Percentiles rank a stretch among this genome's conserved stretches.
Evolutionary conservation across 2,113 vertebrate genomes (phyloP).

Genomic region (Raphicerus campestris): DNA sequence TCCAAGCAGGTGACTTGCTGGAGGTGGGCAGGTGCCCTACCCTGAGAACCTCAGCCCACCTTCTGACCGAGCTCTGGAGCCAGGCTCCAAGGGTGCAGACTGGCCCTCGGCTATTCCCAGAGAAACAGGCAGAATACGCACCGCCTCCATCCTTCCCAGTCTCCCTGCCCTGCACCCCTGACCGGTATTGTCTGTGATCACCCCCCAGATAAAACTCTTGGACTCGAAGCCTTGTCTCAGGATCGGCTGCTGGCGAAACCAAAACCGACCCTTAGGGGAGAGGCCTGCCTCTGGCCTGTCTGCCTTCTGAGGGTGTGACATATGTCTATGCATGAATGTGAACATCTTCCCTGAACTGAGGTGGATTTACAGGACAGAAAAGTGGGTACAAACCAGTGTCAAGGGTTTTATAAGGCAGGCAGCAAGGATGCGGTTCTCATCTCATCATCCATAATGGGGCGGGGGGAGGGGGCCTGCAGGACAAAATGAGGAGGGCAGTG

Average conservation of each 20-base stretch:
- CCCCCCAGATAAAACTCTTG: not conserved
- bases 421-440: not conserved
- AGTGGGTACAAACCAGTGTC: not conserved
- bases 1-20: not conserved
- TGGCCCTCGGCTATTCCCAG: not conserved
- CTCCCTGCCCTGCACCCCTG: not conserved
- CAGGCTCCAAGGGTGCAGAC: fast-evolving
- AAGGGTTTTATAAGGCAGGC: fast-evolving
- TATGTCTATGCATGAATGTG: not conserved
- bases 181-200: fast-evolving
- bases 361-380: not conserved
- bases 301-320: fast-evolving
- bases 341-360: not conserved
- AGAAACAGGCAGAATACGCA: not conserved
- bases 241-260: not conserved
- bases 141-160: fast-evolving
- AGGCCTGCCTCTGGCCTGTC: not conserved
- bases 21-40: not conserved
- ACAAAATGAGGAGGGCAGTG: fast-evolving
- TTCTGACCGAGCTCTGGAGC: not conserved
- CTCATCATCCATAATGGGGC: fast-evolving
- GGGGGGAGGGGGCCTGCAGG: fast-evolving
- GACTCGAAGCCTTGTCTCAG: not conserved
- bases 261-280: not conserved
- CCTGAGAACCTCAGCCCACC: not conserved